phyloP scores from a whole-genome alignment of 1,140 invertebrate genomes.

The Drosophila malerkotliana region DNA sequence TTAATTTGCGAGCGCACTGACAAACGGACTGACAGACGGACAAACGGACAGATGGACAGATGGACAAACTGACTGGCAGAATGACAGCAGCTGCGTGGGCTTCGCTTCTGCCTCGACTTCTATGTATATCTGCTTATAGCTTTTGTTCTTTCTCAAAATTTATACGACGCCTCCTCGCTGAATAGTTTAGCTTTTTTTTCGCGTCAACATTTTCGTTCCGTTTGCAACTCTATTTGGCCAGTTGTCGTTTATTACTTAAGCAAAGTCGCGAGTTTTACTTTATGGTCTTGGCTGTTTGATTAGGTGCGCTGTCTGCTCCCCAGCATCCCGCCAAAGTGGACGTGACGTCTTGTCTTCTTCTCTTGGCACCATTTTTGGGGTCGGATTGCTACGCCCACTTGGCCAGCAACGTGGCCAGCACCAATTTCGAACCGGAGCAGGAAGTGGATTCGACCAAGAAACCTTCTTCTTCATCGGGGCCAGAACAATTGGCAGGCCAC shows the following conservation, averaged over 20 bases:
- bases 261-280: constrained; percentile 53
- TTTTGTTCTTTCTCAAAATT: constrained; percentile 70
- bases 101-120: constrained; percentile 15
- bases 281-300: constrained; percentile 60
- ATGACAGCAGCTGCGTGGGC: constrained; percentile 66
- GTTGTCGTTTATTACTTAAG: constrained; percentile 63
- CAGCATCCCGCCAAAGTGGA: constrained; percentile 38
- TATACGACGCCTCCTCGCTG: constrained; percentile 69
- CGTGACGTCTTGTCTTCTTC: constrained; percentile 54
- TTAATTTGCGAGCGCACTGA: constrained; percentile 47
- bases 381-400: constrained; percentile 49
- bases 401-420: neutral
- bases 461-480: constrained; percentile 3
- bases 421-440: constrained; percentile 36
- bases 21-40: constrained; percentile 16
- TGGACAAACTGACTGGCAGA: constrained; percentile 50
- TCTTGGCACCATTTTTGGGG: constrained; percentile 67
- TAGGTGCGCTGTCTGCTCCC: constrained; percentile 20
- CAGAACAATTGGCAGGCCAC: constrained; percentile 26
- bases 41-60: constrained; percentile 42
- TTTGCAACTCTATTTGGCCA: constrained; percentile 74
- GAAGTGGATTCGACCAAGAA: constrained; percentile 46
- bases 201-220: constrained; percentile 27
- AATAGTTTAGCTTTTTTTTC: constrained; percentile 46
- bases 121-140: constrained; percentile 3